Evolutionary conservation across 2,888 invertebrate genomes (phyloP).

Genomic region (Colostygia pectinataria): DNA sequence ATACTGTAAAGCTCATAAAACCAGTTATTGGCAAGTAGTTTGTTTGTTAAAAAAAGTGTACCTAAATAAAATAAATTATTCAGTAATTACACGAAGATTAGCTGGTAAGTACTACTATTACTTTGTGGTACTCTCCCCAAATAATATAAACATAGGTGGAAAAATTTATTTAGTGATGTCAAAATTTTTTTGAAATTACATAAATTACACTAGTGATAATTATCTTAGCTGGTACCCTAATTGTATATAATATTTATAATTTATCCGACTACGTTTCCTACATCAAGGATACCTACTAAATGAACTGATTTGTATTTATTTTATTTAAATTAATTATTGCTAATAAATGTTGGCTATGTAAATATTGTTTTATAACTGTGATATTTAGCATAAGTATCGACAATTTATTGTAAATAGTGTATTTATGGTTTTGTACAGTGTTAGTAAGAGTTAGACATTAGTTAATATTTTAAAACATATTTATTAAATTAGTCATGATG

Average conservation of each 20-base stretch:
- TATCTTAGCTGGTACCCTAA: too few relatives aligned
- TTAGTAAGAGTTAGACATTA: slow-evolving; percentile 23
- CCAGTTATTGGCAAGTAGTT: not conserved
- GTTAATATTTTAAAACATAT: slow-evolving; percentile 28
- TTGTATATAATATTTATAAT: not conserved
- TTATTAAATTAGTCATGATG: slow-evolving; percentile 59
- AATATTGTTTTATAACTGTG: slow-evolving; percentile 58
- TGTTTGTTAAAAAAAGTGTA: not conserved
- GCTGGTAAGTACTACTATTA: too few relatives aligned
- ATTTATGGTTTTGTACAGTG: slow-evolving; percentile 29
- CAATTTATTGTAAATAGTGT: slow-evolving; percentile 34
- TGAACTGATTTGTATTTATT: slow-evolving; percentile 2
- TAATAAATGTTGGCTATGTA: slow-evolving; percentile 35
- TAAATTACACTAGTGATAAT: too few relatives aligned
- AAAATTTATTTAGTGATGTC: too few relatives aligned
- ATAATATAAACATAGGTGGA: too few relatives aligned
- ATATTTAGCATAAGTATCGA: slow-evolving; percentile 57
- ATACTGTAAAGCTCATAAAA: too few relatives aligned
- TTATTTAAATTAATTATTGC: slow-evolving; percentile 17
- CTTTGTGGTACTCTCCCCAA: too few relatives aligned
- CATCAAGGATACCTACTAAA: not conserved
- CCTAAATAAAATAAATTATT: too few relatives aligned
- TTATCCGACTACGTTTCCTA: not conserved
- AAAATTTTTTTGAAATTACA: too few relatives aligned
- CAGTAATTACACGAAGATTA: too few relatives aligned